Evolutionary conservation across 2,113 vertebrate species (phyloP).

Genomic region (Trinectes maculatus): DNA sequence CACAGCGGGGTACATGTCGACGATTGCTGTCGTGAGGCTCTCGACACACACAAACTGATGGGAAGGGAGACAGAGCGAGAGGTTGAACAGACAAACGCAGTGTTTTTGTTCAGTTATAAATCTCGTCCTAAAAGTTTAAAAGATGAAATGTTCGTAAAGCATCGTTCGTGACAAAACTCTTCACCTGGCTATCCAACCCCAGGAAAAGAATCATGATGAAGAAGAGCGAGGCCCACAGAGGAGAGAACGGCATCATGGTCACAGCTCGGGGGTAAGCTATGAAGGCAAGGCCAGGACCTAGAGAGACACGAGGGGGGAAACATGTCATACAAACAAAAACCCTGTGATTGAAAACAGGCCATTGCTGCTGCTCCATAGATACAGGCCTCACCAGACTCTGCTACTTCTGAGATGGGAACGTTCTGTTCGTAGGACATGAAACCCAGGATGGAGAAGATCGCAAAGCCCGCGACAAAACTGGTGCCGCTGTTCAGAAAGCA

Average conservation of each 20-base stretch:
- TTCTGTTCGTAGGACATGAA: conserved; percentile 96
- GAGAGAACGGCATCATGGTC: conserved; percentile 95
- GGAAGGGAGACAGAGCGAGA: background rate
- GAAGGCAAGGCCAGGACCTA: conserved; percentile 96
- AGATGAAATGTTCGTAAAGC: background rate
- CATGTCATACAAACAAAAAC: too few species aligned
- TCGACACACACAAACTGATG: conserved; percentile 92
- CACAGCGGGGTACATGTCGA: conserved; percentile 90
- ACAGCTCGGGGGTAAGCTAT: conserved; percentile 96
- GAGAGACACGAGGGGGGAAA: background rate
- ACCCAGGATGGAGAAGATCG: conserved; percentile 97
- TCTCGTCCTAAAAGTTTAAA: background rate
- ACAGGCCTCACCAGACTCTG: conserved; percentile 89
- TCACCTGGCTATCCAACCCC: conserved; percentile 86
- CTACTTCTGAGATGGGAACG: conserved; percentile 92
- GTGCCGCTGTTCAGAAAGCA: conserved; percentile 95
- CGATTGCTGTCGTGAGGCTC: conserved; percentile 90
- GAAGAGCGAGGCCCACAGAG: conserved; percentile 93
- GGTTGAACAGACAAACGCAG: too few species aligned
- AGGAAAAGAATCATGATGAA: conserved; percentile 95
- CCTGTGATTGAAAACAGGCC: too few species aligned
- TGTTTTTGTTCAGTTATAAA: background rate
- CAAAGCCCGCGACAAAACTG: conserved; percentile 94
- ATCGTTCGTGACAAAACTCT: background rate
- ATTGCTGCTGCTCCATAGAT: background rate